These are phyloP conservation scores for Cephus sareptanus DNA, from an alignment of 2,888 invertebrate genomes.

Conservation along the genomic window DNA sequence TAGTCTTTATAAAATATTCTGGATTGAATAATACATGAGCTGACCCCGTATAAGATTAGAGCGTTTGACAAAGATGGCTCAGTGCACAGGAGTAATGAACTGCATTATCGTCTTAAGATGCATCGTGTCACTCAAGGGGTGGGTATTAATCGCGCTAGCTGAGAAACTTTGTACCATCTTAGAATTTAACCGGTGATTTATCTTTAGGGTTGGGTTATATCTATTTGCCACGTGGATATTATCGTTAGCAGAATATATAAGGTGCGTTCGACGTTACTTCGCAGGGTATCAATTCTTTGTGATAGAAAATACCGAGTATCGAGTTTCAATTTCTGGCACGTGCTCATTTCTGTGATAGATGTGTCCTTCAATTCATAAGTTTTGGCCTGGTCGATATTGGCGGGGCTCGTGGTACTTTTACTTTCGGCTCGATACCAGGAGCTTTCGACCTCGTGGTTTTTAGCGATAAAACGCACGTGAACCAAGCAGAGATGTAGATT, in stretches of 20 bases:
- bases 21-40: conserved; percentile 37
- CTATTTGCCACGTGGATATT: not conserved
- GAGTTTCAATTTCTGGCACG: too few species aligned
- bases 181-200: not conserved
- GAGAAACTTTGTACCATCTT: not conserved
- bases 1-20: not conserved
- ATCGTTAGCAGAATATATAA: not conserved
- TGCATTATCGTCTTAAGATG: conserved; percentile 36
- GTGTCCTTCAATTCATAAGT: not conserved
- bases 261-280: not conserved
- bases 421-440: not conserved
- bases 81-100: conserved; percentile 37
- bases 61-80: not conserved
- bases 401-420: not conserved
- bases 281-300: too few species aligned
- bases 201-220: not conserved
- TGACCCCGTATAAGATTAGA: conserved; percentile 31
- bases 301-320: too few species aligned
- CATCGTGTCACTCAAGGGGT: conserved; percentile 39
- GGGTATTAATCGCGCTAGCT: not conserved
- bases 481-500: not conserved
- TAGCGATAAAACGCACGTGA: not conserved
- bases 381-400: not conserved
- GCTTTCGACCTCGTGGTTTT: not conserved
- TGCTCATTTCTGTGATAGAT: not conserved